Evolutionary conservation across 2,113 vertebrate species (phyloP), one percentile per base, ranked within the genome.

Genomic region (Petrocephalus zakoni): DNA sequence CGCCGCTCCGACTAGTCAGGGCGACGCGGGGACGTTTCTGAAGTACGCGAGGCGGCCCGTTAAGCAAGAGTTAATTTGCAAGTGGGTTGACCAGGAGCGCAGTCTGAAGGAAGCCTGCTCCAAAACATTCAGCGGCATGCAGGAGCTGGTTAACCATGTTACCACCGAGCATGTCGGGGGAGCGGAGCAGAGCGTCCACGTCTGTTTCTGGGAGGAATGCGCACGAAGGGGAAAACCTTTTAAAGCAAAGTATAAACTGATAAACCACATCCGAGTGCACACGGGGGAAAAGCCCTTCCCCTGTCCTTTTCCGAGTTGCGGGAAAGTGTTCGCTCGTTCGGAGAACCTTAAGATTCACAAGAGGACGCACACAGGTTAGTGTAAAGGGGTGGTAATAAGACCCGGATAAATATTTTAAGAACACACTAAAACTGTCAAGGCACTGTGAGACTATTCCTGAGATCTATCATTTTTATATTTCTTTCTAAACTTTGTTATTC

Each of bases 321-420:
- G 97, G 49, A 98, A 99, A 93, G 98, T 99, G 90, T 99, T 99
- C 91, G 98, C 97, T 53, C 97, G 98, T 53, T 99, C 98, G 37
- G 97, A 99, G 93, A 99, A 98, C 94, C 95, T 99, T 91, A 99
- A 99, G 95, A 99, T 99, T 91, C 98, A 99, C 95, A 99, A 99
- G 93, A 95, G 97, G 94, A 98, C 98, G 82, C 98, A 99, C 94
- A 99, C 98, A 98, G 98, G 97, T 99, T 94, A 96, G 97, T 97
- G 82, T 52, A 85, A 78, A 34, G 72, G 72, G 34, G 72, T 42
- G 29, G 34, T 42, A 78, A 78, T 78, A 78, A 78, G 37, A 78
- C 15, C 37, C 34, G 72, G 37, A 42, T 42, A 78, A 19, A 78
- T 78, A 37, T 78, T 34, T 78, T 42, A 78, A 19, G 68, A 78